Evolutionary conservation across 2,113 vertebrate genomes (phyloP).

Genomic region (Motacilla alba): DNA sequence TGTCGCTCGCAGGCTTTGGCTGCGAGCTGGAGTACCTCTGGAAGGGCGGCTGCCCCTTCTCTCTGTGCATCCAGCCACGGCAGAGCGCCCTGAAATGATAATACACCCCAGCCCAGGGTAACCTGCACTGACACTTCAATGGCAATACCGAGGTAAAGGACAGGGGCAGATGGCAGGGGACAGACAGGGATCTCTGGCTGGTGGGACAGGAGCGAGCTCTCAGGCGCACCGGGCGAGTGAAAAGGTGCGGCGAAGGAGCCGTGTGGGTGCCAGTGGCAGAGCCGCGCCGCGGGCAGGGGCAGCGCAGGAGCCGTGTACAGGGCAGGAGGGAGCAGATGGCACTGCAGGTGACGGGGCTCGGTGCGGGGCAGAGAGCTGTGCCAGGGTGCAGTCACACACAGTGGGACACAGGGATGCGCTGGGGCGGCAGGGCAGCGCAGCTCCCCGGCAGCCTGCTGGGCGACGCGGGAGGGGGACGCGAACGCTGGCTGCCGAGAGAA

Average conservation of each 20-base stretch:
- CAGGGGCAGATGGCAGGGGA: not conserved
- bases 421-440: not conserved
- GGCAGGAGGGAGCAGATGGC: not conserved
- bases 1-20: not conserved
- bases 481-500: not conserved
- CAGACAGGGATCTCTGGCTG: not conserved
- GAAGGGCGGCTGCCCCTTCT: not conserved
- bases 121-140: not conserved
- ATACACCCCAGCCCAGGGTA: not conserved
- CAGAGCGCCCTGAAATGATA: not conserved
- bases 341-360: not conserved
- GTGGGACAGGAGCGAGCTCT: too few relatives aligned
- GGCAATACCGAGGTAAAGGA: not conserved
- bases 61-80: not conserved
- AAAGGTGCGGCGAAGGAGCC: not conserved
- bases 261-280: not conserved
- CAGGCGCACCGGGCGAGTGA: rapidly evolving
- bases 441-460: not conserved
- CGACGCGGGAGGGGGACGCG: not conserved
- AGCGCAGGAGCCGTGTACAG: rapidly evolving
- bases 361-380: not conserved
- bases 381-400: rapidly evolving
- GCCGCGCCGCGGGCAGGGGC: not conserved
- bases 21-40: not conserved
- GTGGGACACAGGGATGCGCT: not conserved